Evolutionary conservation across 1,140 invertebrate genomes (phyloP).

Genomic region (Maniola jurtina): DNA sequence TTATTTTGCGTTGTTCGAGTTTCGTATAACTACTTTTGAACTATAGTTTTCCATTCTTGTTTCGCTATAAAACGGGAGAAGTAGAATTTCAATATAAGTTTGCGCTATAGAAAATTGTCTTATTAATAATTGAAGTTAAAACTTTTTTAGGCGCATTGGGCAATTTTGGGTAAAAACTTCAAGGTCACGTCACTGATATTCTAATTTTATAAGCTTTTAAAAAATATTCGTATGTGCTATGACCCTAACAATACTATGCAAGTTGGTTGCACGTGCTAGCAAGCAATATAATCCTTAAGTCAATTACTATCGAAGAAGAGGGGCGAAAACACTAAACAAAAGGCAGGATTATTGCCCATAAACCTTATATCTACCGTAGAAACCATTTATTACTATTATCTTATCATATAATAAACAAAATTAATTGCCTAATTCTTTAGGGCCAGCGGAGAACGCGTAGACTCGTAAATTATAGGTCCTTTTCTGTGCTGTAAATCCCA

Average conservation of each 20-base stretch:
- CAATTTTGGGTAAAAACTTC: no score
- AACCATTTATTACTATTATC: slow-evolving; percentile 43
- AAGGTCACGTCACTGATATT: no score
- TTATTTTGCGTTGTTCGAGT: slow-evolving; percentile 28
- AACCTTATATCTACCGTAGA: slow-evolving; percentile 24
- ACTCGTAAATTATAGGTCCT: slow-evolving; percentile 55
- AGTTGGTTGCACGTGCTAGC: neutral
- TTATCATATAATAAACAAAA: slow-evolving; percentile 56
- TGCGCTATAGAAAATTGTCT: neutral
- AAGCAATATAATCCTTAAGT: slow-evolving; percentile 6
- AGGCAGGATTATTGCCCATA: slow-evolving; percentile 23
- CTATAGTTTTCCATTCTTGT: slow-evolving; percentile 1
- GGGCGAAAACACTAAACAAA: slow-evolving; percentile 5
- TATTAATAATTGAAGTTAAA: no score
- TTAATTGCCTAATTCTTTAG: slow-evolving; percentile 59
- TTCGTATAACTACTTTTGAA: slow-evolving; percentile 21
- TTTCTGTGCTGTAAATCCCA: slow-evolving; percentile 46
- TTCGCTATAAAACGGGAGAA: neutral
- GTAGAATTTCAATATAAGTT: neutral
- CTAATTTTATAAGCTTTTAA: no score
- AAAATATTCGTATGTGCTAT: no score
- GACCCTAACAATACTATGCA: neutral
- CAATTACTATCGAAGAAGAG: neutral
- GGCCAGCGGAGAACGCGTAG: slow-evolving; percentile 31
- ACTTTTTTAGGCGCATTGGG: no score